Percentiles rank a stretch among this genome's conserved stretches.
These are phyloP conservation scores for Pediacus dermestoides DNA, from an alignment of 2,888 invertebrate genomes.

Conservation along the genomic window DNA sequence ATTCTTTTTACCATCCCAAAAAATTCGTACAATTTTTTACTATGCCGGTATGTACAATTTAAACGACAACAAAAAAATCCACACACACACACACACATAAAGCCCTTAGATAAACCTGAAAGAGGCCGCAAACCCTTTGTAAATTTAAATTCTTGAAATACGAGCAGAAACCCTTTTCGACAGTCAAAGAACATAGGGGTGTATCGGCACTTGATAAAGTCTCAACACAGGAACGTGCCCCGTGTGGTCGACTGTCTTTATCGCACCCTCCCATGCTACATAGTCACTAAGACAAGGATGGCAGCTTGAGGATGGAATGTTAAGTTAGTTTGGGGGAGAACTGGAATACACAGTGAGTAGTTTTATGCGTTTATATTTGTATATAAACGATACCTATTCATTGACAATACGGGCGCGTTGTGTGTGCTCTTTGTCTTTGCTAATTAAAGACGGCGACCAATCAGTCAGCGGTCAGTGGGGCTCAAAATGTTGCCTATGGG, in stretches of 20 bases:
- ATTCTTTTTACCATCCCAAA: too few relatives aligned
- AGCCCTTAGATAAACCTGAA: slow-evolving; percentile 20
- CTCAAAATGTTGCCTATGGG: slow-evolving; percentile 29
- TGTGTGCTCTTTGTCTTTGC: slow-evolving; percentile 45
- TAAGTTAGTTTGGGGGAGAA: too few relatives aligned
- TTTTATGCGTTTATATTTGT: slow-evolving; percentile 26
- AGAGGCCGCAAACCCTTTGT: slow-evolving; percentile 38
- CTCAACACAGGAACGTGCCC: too few relatives aligned
- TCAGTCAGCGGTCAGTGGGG: slow-evolving; percentile 27
- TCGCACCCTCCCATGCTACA: too few relatives aligned
- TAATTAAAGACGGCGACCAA: slow-evolving; percentile 47
- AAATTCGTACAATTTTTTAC: too few relatives aligned
- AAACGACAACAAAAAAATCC: too few relatives aligned
- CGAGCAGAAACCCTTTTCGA: slow-evolving; percentile 35
- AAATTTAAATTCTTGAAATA: slow-evolving; percentile 42
- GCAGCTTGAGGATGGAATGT: too few relatives aligned
- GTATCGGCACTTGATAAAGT: slow-evolving; percentile 28
- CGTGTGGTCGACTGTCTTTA: too few relatives aligned
- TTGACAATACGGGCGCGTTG: slow-evolving; percentile 48
- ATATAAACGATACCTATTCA: slow-evolving; percentile 40
- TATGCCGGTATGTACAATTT: too few relatives aligned
- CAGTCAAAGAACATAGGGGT: slow-evolving; percentile 40
- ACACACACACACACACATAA: too few relatives aligned
- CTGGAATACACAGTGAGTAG: slow-evolving; percentile 29
- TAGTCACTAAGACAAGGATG: too few relatives aligned